Conservation (phyloP, 2,888 invertebrate species). For the Strigamia maritima region DNA sequence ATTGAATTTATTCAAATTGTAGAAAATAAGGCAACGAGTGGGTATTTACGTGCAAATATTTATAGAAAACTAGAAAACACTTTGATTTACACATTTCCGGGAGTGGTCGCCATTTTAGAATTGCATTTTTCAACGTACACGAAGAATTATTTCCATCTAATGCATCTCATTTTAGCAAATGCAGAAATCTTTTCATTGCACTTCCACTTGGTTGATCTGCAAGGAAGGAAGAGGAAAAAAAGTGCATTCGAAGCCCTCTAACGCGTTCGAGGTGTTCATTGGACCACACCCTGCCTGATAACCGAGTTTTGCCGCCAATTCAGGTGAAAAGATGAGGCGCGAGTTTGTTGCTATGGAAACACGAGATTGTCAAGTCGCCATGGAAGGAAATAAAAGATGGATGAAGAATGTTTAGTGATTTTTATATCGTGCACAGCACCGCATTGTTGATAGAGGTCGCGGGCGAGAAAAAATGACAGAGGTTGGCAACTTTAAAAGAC, state of each 20-base stretch:
- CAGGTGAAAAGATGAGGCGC: conserved; percentile 19
- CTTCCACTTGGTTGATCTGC: background rate
- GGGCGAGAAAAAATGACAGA: background rate
- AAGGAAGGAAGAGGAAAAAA: background rate
- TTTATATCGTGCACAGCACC: background rate
- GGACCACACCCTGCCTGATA: conserved; percentile 18
- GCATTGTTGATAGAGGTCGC: background rate
- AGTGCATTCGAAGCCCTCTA: conserved; percentile 12
- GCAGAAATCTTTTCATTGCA: conserved; percentile 21
- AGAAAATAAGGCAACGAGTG: background rate
- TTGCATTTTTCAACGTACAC: background rate
- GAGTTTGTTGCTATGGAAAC: conserved; percentile 18
- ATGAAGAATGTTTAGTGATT: background rate
- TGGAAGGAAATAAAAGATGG: conserved; percentile 2
- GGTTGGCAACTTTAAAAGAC: background rate
- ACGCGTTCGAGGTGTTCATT: conserved; percentile 20
- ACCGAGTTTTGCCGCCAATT: conserved; percentile 20
- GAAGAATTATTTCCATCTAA: background rate
- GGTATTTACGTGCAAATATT: background rate
- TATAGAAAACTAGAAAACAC: background rate
- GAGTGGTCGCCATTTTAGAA: background rate
- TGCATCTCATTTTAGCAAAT: background rate
- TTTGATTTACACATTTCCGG: background rate
- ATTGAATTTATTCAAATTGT: conserved; percentile 26
- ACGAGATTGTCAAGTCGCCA: conserved; percentile 9